A percentile compares a stretch with the other conserved stretches of the same genome.
Evolutionary conservation across 2,113 vertebrate species (phyloP).

Genomic region (Perccottus glenii): DNA sequence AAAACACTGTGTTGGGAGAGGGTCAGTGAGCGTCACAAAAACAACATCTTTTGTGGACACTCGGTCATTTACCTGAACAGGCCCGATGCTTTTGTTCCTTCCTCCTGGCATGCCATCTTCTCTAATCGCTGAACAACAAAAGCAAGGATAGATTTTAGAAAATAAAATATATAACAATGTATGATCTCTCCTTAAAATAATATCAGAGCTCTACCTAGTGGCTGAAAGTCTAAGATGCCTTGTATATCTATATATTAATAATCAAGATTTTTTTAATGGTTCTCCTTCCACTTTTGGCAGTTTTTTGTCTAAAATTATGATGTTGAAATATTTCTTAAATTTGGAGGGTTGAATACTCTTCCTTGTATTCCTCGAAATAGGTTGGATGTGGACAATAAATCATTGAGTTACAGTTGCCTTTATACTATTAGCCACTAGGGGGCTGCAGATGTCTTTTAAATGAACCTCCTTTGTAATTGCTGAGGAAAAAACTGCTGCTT

Average conservation of each 20-base stretch:
- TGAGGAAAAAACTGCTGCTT: not conserved
- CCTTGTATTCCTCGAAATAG: not conserved
- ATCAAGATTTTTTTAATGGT: not conserved
- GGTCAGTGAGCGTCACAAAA: constrained; percentile 8
- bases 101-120: constrained; percentile 99
- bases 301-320: not conserved
- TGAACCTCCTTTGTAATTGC: not conserved
- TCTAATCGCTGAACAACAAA: constrained; percentile 87
- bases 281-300: not conserved
- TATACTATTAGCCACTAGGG: constrained; percentile 47
- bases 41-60: constrained; percentile 5
- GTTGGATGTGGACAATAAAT: not conserved
- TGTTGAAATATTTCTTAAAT: not conserved
- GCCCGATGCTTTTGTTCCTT: constrained; percentile 98
- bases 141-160: constrained; percentile 10
- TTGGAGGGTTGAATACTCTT: not conserved
- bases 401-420: not conserved
- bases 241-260: fast-evolving
- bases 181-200: not conserved
- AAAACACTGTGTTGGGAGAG: not conserved
- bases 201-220: constrained; percentile 59
- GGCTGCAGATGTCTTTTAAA: constrained; percentile 33
- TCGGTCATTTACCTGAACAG: constrained; percentile 88
- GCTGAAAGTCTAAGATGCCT: constrained; percentile 9
- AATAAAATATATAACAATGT: not conserved